Evolutionary conservation across 2,113 vertebrate species (phyloP).

Genomic region (Acanthochromis polyacanthus): DNA sequence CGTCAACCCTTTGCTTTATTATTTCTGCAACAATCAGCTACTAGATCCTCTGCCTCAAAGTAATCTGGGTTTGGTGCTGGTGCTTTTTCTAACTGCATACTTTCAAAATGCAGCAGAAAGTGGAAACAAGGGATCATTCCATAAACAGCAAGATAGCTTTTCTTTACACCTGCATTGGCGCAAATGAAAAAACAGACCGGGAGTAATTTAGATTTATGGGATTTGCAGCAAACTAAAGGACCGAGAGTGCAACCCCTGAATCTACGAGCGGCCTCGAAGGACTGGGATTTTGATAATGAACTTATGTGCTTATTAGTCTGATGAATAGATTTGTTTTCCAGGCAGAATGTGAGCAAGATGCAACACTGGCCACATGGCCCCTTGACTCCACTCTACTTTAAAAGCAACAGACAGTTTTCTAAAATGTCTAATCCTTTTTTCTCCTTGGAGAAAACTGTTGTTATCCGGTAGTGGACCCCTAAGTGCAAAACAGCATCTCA

Average conservation of each 20-base stretch:
- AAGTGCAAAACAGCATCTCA: too few relatives aligned
- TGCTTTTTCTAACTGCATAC: background rate
- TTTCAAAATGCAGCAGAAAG: too few relatives aligned
- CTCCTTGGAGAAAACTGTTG: too few relatives aligned
- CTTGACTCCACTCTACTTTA: background rate
- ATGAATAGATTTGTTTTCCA: background rate
- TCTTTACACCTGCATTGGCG: background rate
- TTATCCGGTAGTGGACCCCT: too few relatives aligned
- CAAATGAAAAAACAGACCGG: background rate
- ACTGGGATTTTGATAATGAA: background rate
- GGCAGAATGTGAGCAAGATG: background rate
- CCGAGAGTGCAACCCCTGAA: background rate
- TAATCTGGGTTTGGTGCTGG: background rate
- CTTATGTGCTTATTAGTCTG: background rate
- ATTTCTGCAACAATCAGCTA: slow-evolving; percentile 5
- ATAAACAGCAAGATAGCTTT: background rate
- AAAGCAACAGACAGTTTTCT: slow-evolving; percentile 4
- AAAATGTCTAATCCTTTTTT: background rate
- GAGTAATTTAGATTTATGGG: background rate
- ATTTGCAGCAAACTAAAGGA: background rate
- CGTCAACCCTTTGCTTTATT: background rate
- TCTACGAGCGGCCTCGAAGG: too few relatives aligned
- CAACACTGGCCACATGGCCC: slow-evolving; percentile 4
- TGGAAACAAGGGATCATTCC: too few relatives aligned
- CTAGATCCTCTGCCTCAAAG: background rate